Percentiles rank a stretch among this genome's conserved stretches.
Conservation (phyloP, 2,113 vertebrate species). For the Saccopteryx bilineata region DNA sequence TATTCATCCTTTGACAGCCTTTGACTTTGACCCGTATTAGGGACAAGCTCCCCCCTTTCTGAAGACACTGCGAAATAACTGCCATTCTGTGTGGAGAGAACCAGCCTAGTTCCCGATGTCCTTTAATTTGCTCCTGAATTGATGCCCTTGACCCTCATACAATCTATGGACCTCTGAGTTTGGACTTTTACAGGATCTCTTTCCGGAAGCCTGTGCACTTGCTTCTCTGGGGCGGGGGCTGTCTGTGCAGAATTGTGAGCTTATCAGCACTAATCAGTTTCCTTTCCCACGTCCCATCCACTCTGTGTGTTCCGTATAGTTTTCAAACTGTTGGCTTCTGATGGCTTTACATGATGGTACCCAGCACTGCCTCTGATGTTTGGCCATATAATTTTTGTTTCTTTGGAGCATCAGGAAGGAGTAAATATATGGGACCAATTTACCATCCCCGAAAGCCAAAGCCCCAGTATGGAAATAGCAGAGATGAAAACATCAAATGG, state of each 20-base stretch:
- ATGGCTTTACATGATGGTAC: background rate
- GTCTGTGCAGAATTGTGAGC: background rate
- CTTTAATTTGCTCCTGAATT: constrained; percentile 39
- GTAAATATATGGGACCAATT: background rate
- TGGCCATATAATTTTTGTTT: background rate
- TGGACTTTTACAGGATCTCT: background rate
- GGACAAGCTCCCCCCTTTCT: constrained; percentile 13
- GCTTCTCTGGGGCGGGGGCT: background rate
- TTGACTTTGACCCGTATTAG: background rate
- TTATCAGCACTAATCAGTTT: background rate
- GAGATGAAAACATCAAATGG: background rate
- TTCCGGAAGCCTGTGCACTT: background rate
- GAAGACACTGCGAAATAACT: background rate
- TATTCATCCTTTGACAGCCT: background rate
- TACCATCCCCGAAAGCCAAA: background rate
- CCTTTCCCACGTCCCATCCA: background rate
- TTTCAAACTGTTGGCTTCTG: background rate
- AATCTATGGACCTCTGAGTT: background rate
- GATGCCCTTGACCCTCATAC: background rate
- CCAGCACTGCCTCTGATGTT: background rate
- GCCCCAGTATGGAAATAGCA: background rate
- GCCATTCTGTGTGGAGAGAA: background rate
- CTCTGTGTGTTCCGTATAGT: background rate
- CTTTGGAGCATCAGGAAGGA: background rate
- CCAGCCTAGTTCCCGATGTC: background rate